Evolutionary conservation across 2,888 invertebrate species (phyloP).

Genomic region (Argyra leucocephala): DNA sequence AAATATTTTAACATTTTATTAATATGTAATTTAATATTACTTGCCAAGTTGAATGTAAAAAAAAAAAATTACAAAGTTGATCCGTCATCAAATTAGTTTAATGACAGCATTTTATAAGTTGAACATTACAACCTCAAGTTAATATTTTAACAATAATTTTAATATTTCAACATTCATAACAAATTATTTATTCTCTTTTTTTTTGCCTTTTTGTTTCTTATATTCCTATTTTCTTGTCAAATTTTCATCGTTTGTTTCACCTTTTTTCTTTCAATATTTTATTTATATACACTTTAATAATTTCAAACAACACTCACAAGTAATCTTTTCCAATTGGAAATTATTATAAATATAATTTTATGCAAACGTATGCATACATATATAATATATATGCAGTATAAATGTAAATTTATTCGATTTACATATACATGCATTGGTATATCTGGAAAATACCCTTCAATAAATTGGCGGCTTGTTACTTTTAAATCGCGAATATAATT

Average conservation of each 20-base stretch:
- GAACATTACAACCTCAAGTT: background rate
- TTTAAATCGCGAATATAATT: slow-evolving; percentile 30
- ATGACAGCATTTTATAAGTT: slow-evolving; percentile 3
- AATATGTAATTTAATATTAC: too few relatives aligned
- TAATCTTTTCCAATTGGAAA: background rate
- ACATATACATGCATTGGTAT: background rate
- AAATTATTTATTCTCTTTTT: background rate
- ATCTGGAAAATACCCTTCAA: slow-evolving; percentile 33
- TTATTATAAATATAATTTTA: background rate
- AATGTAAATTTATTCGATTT: background rate
- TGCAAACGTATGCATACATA: background rate
- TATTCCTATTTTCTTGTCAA: background rate
- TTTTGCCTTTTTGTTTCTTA: background rate
- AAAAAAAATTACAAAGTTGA: background rate
- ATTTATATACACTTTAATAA: background rate
- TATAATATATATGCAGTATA: background rate
- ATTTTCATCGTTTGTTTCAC: background rate
- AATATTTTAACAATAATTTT: background rate
- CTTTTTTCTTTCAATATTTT: background rate
- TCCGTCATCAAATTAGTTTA: slow-evolving; percentile 1
- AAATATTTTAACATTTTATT: too few relatives aligned
- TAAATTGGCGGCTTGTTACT: slow-evolving; percentile 38
- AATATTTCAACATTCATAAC: background rate
- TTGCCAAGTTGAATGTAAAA: too few relatives aligned
- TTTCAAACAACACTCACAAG: background rate